Percentiles rank a stretch among this genome's conserved stretches.
phyloP scores from a whole-genome alignment of 2,888 invertebrate genomes.

The Plagiodera versicolora region DNA sequence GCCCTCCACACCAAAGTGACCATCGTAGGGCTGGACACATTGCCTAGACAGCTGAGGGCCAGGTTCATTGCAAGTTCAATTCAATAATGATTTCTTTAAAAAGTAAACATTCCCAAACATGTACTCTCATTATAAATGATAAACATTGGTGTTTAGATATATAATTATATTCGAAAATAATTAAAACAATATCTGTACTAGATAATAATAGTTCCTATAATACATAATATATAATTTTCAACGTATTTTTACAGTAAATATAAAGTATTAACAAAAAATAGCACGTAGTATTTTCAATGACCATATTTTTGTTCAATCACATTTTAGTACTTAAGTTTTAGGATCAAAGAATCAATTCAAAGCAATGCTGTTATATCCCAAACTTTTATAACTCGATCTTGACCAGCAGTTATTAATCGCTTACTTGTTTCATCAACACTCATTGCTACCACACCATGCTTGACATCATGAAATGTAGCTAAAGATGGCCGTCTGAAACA shows the following conservation, averaged over 20 bases:
- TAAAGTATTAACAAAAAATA: constrained; percentile 46
- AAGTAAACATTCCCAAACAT: too few species aligned
- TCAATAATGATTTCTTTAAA: too few species aligned
- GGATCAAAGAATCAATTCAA: constrained; percentile 38
- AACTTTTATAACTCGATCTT: constrained; percentile 92
- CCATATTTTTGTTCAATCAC: constrained; percentile 45
- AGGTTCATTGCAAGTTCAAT: too few species aligned
- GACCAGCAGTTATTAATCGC: constrained; percentile 88
- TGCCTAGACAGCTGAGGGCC: too few species aligned
- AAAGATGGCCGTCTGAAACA: constrained; percentile 78
- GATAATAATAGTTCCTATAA: constrained; percentile 22
- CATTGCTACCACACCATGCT: constrained; percentile 87
- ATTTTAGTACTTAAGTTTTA: constrained; percentile 44
- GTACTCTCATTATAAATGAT: too few species aligned
- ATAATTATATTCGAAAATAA: not conserved
- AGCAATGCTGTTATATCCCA: constrained; percentile 77
- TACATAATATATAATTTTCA: constrained; percentile 32
- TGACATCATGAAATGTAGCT: constrained; percentile 94
- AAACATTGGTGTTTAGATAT: too few species aligned
- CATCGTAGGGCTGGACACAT: too few species aligned
- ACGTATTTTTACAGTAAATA: constrained; percentile 45
- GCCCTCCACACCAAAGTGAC: too few species aligned
- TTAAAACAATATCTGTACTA: constrained; percentile 3
- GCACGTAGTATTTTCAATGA: constrained; percentile 42
- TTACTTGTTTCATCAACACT: constrained; percentile 87